Conservation (phyloP, 2,888 invertebrate genomes). For the Plebejus anna region DNA sequence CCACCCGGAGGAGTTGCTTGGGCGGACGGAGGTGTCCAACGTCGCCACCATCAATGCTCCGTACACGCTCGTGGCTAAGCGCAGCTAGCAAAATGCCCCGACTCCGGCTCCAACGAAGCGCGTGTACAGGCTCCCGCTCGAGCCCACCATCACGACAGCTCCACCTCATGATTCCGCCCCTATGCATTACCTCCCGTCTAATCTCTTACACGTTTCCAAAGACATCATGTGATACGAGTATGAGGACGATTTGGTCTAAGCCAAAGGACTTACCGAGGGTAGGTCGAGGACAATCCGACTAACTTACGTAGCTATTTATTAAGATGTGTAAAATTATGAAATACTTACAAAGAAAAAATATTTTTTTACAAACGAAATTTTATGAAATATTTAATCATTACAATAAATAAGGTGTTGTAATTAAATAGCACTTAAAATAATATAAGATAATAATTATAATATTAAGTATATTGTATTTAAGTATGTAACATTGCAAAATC, state of each 20-base stretch:
- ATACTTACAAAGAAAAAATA: background rate
- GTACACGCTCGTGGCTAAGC: slow-evolving; percentile 55
- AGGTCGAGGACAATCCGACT: slow-evolving; percentile 16
- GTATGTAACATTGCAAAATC: no score
- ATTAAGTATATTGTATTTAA: background rate
- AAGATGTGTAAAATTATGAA: background rate
- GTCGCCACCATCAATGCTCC: slow-evolving; percentile 70
- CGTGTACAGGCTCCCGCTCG: slow-evolving; percentile 43
- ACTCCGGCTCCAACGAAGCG: slow-evolving; percentile 44
- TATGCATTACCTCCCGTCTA: slow-evolving; percentile 49
- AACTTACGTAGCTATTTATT: slow-evolving; percentile 6
- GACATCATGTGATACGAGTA: slow-evolving; percentile 60
- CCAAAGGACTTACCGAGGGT: slow-evolving; percentile 45
- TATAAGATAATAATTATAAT: background rate
- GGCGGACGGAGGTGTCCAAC: slow-evolving; percentile 56
- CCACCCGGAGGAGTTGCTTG: slow-evolving; percentile 62
- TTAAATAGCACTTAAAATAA: background rate
- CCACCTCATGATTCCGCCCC: slow-evolving; percentile 45
- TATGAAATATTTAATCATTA: slow-evolving; percentile 26
- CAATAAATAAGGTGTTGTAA: background rate
- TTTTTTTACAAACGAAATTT: slow-evolving; percentile 26
- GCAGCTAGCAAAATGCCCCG: slow-evolving; percentile 62
- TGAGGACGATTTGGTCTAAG: slow-evolving; percentile 68
- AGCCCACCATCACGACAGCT: slow-evolving; percentile 40
- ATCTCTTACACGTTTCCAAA: slow-evolving; percentile 49